Evolutionary conservation across 2,888 invertebrate genomes (phyloP), one percentile per base, ranked within the genome.

Genomic region (Cordilura impudica): DNA sequence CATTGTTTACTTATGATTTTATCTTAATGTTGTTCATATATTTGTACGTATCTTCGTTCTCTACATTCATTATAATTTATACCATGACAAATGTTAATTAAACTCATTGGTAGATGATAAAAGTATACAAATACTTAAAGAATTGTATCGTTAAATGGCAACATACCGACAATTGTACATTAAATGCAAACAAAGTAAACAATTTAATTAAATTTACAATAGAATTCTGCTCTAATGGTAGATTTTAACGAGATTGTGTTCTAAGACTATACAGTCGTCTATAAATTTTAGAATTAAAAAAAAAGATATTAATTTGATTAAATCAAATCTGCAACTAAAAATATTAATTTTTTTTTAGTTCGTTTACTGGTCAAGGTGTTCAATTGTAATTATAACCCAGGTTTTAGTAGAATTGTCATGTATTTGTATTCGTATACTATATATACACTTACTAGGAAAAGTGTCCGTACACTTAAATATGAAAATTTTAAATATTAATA

Each of bases 21-120:
- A 16, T 3, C 16, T 31, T 14, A 23, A n/a, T 3, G 16, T 14
- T 21, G 14, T 39, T 43, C 47, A 53, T 61, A 54, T n/a, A n/a
- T n/a, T n/a, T n/a, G n/a, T n/a, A n/a, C n/a, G n/a, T n/a, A n/a
- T n/a, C n/a, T n/a, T n/a, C n/a, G n/a, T n/a, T n/a, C n/a, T n/a
- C 67, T 16, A 23, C 26, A 51, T 21, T 21, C 14, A 51, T 21
- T 23, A 53, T 10, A 47, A 26, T 67, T 39, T 35, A 47, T 47
- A 26, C 35, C 51, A 51, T 47, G 54, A 54, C 47, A 61, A 35
- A 67, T 67, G 61, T 67, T 74, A 61, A 69, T 74, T 53, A 74
- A 67, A 74, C 47, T 61, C 67, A 67, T 74, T 67, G 21, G 23
- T 26, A 67, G 61, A 54, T 69, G 47, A 74, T 61, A 69, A 61